A percentile compares a stretch with the other conserved stretches of the same genome.
These are phyloP conservation scores for Xerus inauris DNA, from an alignment of 2,113 vertebrate species.

Conservation along the genomic window DNA sequence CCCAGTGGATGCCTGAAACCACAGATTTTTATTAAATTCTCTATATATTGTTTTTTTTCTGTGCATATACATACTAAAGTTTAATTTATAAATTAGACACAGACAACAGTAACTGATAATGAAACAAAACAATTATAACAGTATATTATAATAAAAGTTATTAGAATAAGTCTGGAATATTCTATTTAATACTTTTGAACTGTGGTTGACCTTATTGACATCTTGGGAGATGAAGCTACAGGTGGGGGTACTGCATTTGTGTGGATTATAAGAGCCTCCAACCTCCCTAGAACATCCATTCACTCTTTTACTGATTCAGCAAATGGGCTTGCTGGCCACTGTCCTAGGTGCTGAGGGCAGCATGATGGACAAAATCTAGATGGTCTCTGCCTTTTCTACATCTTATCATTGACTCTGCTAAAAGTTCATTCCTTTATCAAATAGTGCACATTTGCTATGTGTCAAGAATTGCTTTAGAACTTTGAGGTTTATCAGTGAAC, in stretches of 20 bases:
- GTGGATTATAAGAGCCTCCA: not conserved
- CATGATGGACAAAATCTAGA: not conserved
- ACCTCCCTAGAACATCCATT: not conserved
- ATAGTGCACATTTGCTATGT: not conserved
- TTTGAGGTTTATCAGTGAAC: not conserved
- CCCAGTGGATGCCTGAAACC: not conserved
- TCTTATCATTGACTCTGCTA: not conserved
- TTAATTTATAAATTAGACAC: not conserved
- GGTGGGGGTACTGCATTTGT: not conserved
- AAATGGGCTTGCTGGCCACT: not conserved
- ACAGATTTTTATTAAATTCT: not conserved
- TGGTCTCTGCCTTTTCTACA: not conserved
- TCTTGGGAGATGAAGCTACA: not conserved
- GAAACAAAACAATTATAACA: not conserved
- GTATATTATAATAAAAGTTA: not conserved
- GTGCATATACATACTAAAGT: no score
- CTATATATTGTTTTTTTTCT: not conserved
- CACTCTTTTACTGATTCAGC: not conserved
- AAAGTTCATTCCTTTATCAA: not conserved
- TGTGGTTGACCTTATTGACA: not conserved
- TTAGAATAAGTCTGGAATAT: not conserved
- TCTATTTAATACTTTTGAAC: not conserved
- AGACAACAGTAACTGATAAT: not conserved
- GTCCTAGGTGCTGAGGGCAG: not conserved
- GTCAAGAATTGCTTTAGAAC: constrained; percentile 26